Evolutionary conservation across 2,888 invertebrate species (phyloP).

Genomic region (Caenorhabditis uteleia): DNA sequence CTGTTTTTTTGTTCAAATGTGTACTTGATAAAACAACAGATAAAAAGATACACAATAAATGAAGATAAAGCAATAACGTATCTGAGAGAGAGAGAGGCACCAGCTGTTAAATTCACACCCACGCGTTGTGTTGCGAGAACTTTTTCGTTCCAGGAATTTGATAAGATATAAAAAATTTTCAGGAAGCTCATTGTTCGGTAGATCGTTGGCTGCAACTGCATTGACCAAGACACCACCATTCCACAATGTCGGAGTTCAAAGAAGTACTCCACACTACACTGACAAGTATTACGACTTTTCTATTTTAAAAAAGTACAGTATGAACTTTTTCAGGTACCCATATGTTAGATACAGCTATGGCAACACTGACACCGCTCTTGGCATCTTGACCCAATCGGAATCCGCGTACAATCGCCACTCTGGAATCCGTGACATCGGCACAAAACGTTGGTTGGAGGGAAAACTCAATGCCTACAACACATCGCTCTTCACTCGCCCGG

Average conservation of each 20-base stretch:
- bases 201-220: constrained; percentile 59
- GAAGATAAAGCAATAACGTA: neutral
- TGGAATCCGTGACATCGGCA: constrained; percentile 65
- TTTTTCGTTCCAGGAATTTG: constrained; percentile 6
- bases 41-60: constrained; percentile 8
- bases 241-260: constrained; percentile 66
- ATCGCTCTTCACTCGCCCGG: constrained; percentile 59
- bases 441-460: constrained; percentile 68
- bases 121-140: constrained; percentile 8
- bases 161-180: constrained; percentile 28
- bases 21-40: neutral
- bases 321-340: constrained; percentile 48
- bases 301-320: neutral
- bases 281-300: constrained; percentile 46
- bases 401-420: constrained; percentile 55
- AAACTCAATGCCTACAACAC: constrained; percentile 67
- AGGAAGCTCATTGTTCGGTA: constrained; percentile 65
- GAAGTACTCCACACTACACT: constrained; percentile 64
- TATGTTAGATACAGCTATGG: constrained; percentile 60
- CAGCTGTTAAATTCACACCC: constrained; percentile 33
- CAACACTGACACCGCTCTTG: constrained; percentile 61
- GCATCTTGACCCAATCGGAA: constrained; percentile 62
- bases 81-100: constrained; percentile 12
- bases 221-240: constrained; percentile 64
- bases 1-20: neutral